A percentile compares a stretch with the other conserved stretches of the same genome.
phyloP scores from a whole-genome alignment of 2,888 invertebrate genomes.

The Patella ulyssiponensis region DNA sequence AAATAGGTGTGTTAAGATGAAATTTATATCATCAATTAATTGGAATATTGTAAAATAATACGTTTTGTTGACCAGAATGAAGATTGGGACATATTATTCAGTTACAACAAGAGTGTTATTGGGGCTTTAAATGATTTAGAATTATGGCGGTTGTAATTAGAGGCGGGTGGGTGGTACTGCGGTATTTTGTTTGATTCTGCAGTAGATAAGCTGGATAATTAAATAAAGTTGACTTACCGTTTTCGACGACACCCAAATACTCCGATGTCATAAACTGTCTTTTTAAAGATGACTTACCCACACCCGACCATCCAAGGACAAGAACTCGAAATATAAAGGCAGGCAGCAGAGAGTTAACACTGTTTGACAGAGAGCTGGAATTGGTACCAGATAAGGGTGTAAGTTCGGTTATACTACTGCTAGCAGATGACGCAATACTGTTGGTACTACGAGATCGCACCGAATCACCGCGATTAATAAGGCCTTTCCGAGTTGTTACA shows the following conservation, averaged over 20 bases:
- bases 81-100: too few relatives aligned
- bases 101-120: too few relatives aligned
- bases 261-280: constrained; percentile 82
- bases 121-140: too few relatives aligned
- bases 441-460: constrained; percentile 89
- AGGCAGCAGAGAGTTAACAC: constrained; percentile 77
- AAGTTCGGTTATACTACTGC: constrained; percentile 73
- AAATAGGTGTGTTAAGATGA: too few relatives aligned
- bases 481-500: constrained; percentile 91
- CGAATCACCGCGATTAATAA: constrained; percentile 93
- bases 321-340: constrained; percentile 76
- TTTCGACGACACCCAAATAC: constrained; percentile 76
- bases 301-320: constrained; percentile 79
- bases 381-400: constrained; percentile 50
- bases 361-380: constrained; percentile 77
- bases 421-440: constrained; percentile 81
- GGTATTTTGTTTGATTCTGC: too few relatives aligned
- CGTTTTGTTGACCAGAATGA: too few relatives aligned
- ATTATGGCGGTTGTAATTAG: too few relatives aligned
- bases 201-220: too few relatives aligned
- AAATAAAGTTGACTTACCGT: too few relatives aligned
- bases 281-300: constrained; percentile 81
- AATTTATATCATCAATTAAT: too few relatives aligned
- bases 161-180: too few relatives aligned
- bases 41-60: too few relatives aligned